These are phyloP conservation scores for Notarius lentiginosus DNA, from an alignment of 2,113 vertebrate genomes.

Conservation along the genomic window DNA sequence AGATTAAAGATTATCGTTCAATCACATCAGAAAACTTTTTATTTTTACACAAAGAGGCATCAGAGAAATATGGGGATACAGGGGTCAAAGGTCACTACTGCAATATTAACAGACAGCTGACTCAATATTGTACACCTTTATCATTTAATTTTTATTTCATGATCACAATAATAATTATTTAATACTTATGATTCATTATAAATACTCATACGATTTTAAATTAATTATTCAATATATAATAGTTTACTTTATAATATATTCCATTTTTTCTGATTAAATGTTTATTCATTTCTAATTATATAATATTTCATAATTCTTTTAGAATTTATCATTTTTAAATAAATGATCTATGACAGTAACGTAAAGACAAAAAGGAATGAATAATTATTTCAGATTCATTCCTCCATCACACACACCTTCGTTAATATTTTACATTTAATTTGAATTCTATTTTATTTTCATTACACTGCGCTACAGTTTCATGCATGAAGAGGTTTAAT, in stretches of 20 bases:
- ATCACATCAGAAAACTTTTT: neutral
- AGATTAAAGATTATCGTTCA: neutral
- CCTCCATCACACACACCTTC: neutral
- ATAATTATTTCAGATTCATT: too few species aligned
- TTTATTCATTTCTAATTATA: too few species aligned
- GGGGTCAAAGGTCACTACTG: neutral
- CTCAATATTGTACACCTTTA: neutral
- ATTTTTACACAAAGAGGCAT: neutral
- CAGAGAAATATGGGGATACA: neutral
- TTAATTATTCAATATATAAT: neutral
- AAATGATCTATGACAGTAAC: too few species aligned
- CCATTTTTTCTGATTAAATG: too few species aligned
- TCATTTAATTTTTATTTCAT: neutral
- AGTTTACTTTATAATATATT: neutral
- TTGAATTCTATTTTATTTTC: neutral
- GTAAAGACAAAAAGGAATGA: too few species aligned
- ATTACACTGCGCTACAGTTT: neutral
- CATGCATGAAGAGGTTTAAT: too few species aligned
- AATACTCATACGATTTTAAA: neutral
- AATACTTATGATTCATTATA: neutral
- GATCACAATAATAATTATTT: neutral
- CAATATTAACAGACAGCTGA: neutral
- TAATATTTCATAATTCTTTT: too few species aligned
- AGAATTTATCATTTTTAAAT: too few species aligned
- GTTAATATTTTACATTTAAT: neutral